Base-by-base conservation (phyloP, 37 sponge, comb jelly and placozoan genomes). In the Dysidea cf. avara region DNA sequence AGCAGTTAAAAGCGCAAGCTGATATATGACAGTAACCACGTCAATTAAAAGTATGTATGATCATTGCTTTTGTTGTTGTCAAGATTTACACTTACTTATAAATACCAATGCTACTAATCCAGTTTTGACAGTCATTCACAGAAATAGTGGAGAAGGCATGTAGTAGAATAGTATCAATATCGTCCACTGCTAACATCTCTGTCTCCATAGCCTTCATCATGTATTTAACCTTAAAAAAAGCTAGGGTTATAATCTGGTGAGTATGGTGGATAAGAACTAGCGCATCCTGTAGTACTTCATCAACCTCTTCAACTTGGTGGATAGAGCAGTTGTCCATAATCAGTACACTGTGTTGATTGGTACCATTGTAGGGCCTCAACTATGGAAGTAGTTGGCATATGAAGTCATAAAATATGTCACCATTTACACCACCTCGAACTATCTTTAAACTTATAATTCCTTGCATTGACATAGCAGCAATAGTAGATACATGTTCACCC, bases 251-350 rank as follows among this genome's bases (percentile, higher is more conserved):
- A n/a, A n/a, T n/a, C n/a, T n/a, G n/a, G n/a, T n/a, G n/a, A n/a
- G n/a, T n/a, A n/a, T n/a, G n/a, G n/a, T n/a, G n/a, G n/a, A n/a
- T n/a, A n/a, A n/a, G n/a, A n/a, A n/a, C n/a, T n/a, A 14, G 40
- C 5, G 13, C 2, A 2, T 69, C 24, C 29, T 73, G 74, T 28
- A 73, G 36, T 3, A 35, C 18, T 21, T 34, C 4, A 7, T 11
- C 17, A n/a, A 73, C 74, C 43, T 73, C 60, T 5, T 37, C 61
- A 3, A 57, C 40, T 18, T 73, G 74, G 35, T 73, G 74, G 28
- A 73, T 73, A 5, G 74, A 57, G 22, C 60, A 56, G 61, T 73
- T 73, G 30, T 73, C 60, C 60, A 73, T 39, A n/a, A 73, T 73
- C 1, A 73, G 30, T 36, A 73, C 61, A 59, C 39, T 58, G 20